Evolutionary conservation across 2,888 invertebrate species (phyloP).

Genomic region (Platycheirus albimanus): DNA sequence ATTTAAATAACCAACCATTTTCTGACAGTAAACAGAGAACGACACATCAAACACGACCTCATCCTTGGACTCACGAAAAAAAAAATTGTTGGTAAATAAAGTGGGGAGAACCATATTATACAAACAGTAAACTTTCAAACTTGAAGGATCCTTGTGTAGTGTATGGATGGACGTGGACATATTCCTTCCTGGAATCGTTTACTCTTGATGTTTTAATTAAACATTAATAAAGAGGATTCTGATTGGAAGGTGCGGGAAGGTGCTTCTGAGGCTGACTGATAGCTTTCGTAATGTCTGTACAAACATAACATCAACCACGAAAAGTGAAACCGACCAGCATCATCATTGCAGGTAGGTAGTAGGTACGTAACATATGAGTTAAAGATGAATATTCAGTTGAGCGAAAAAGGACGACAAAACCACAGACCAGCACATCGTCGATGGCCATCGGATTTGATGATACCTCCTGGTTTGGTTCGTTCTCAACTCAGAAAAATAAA

Average conservation of each 20-base stretch:
- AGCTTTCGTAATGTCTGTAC: constrained; percentile 46
- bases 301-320: constrained; percentile 36
- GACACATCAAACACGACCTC: constrained; percentile 52
- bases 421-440: constrained; percentile 10
- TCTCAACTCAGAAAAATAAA: constrained; percentile 2
- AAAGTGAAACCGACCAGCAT: constrained; percentile 22
- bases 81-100: constrained; percentile 30
- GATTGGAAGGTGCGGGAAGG: constrained; percentile 55
- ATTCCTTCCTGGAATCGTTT: constrained; percentile 44
- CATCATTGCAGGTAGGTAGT: constrained; percentile 21
- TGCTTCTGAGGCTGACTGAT: constrained; percentile 16
- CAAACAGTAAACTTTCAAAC: constrained; percentile 1
- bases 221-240: constrained; percentile 66
- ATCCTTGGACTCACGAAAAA: constrained; percentile 22
- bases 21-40: constrained; percentile 28
- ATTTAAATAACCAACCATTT: constrained; percentile 55
- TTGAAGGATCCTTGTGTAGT: constrained; percentile 16
- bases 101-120: constrained; percentile 2
- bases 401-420: neutral
- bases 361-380: neutral
- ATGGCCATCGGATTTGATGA: constrained; percentile 6
- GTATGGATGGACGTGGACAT: constrained; percentile 20
- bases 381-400: neutral
- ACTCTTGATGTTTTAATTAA: constrained; percentile 64
- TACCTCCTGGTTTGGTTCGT: neutral